Evolutionary conservation across 2,113 vertebrate genomes (phyloP), one percentile per base, ranked within the genome.

Genomic region (Ctenomys sociabilis): DNA sequence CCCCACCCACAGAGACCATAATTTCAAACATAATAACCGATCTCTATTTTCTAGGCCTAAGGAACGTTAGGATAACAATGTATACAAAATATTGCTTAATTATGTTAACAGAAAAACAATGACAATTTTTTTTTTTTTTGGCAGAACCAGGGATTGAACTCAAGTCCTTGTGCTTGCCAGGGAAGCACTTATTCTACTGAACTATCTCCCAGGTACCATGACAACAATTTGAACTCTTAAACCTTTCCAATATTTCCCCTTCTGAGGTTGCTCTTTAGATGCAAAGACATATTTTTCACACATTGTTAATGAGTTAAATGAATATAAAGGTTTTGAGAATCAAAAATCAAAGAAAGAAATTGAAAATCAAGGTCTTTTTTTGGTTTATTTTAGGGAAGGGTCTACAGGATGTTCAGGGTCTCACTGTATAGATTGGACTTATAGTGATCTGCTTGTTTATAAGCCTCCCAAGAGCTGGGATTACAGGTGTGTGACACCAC

Each of bases 1-100:
- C 40, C 7, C 24, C 8, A 16, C 6, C 57, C 16, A 0, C 0
- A 30, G 5, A 82, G 43, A 54, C 43, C 43, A 40, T 1, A 14
- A 3, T 24, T 72, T 63, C 45, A 73, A 84, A 49, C n/a, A 45
- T 22, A 57, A 82, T n/a, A 61, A 26, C 9, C 8, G 28, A 8
- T 21, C 49, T 68, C 61, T 40, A 8, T 32, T 54, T 81, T 85
- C 28, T 35, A 3, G 2, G 35, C 64, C 77, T 88, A 57, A 83
- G 32, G 61, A 43, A 73, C 4, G 12, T 21, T 40, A 57, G 49
- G 57, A 72, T 61, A 77, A 54, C 12, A 32, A 4, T 49, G 3
- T 1, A 1, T 63, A 28, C 4, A 12, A 61, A 77, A 11, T 30
- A 1, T 7, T 12, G 5, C 21, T 88, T 43, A 49, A 32, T 12